Base-by-base conservation (phyloP, 2,113 vertebrate species). In the Malurus elegans region DNA sequence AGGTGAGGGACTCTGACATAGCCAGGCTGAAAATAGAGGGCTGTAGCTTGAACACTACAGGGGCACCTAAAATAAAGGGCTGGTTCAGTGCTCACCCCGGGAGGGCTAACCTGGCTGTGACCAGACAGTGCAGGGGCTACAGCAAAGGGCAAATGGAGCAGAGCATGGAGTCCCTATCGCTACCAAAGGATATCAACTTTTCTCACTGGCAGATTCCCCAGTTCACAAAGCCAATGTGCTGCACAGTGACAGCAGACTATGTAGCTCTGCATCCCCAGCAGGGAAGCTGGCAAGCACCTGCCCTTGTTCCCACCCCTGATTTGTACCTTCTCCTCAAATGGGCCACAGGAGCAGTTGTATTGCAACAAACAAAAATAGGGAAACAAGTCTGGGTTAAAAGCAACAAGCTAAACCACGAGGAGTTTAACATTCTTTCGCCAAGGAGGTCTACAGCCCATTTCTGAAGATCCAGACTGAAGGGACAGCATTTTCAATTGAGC, bases 51-150 rank as follows among this genome's bases (percentile, higher is more conserved):
- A 45, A 11, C 0, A 2, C 21, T 56, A 2, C 1, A 11, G 4
- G 12, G 80, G 65, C 13, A 76, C 17, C 44, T 32, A 15, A 90
- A 62, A 38, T 31, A 70, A 83, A 89, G 57, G 48, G 25, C 18
- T 54, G 14, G n/a, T 32, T 66, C 23, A 4, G 21, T 15, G 25
- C n/a, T 64, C 1, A 2, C 8, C 50, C 12, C 0, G 0, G 32
- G 24, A 4, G 2, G 13, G 47, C n/a, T 74, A 57, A 45, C 28
- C 38, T 57, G 19, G 50, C 61, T 71, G 51, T 29, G 56, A 74
- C 20, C 19, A 36, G 17, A 47, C 15, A 67, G 24, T 5, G 4
- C 11, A 1, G 16, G 12, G 20, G 24, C 66, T 21, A 44, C 19
- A 56, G 36, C 56, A 71, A 54, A 72, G 44, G 38, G n/a, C 2